Evolutionary conservation across 2,113 vertebrate species (phyloP), one percentile per base, ranked within the genome.

Genomic region (Periophthalmodon schlosseri): DNA sequence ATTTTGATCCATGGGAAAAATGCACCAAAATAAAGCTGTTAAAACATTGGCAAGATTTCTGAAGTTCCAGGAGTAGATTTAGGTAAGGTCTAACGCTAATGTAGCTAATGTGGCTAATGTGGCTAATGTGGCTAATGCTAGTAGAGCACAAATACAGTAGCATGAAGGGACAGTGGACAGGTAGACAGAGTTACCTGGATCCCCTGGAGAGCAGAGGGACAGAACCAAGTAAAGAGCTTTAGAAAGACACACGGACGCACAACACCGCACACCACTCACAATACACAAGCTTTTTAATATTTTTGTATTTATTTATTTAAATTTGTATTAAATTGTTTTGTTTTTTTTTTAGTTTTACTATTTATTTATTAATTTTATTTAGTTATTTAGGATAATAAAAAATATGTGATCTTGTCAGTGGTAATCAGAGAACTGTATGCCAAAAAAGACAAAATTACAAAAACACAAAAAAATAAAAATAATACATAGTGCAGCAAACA

Each of bases 181-280:
- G 67, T 66, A 61, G 47, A 66, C 80, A 79, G 84, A 75, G 69
- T 82, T 88, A 88, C 86, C 86, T 88, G 84, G 84, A 82, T 86
- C 86, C 86, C 74, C 86, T 88, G 79, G 84, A 80, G 65, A 88
- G 82, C 84, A 79, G 79, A 84, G 77, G 75, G 84, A 83, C 70
- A 81, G 56, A 86, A 82, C 77, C 79, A 68, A 84, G 81, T 46
- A 81, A 57, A 84, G 56, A 85, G 60, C 80, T 87, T 83, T 85
- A 85, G 81, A 81, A 72, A 69, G 64, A 69, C 64, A 65, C 68
- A 49, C 67, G 57, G 64, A 47, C 69, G 67, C 67, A 66, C 60
- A 69, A 52, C 49, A 18, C 68, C 64, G 58, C 56, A 47, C 68
- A 68, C 50, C 34, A n/a, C 28, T 5, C 9, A 18, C 46, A 14